These are phyloP conservation scores for Actinostola sp. DNA, from an alignment of 92 coral and sea anemone species.

Conservation along the genomic window DNA sequence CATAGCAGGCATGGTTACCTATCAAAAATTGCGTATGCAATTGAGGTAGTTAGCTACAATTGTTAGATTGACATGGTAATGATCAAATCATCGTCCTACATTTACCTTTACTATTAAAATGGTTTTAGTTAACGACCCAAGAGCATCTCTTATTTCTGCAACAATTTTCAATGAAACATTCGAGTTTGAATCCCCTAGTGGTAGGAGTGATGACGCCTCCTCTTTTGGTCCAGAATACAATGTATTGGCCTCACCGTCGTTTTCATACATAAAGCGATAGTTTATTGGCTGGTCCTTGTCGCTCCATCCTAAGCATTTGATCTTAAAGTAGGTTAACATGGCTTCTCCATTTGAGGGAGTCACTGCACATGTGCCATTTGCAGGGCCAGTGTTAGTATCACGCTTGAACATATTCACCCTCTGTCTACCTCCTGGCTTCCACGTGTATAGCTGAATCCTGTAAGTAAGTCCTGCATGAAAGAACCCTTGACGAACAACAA, in stretches of 20 bases:
- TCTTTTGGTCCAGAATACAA: conserved; percentile 22
- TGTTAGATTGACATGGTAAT: not conserved
- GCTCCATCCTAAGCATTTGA: conserved; percentile 67
- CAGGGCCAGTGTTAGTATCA: conserved; percentile 50
- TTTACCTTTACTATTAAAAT: conserved; percentile 16
- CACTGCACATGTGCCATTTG: conserved; percentile 54
- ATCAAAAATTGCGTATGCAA: not conserved
- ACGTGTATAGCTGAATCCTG: conserved; percentile 5
- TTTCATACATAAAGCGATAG: conserved; percentile 59
- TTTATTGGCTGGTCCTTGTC: conserved; percentile 68
- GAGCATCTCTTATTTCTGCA: conserved; percentile 5
- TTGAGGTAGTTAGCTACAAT: not conserved
- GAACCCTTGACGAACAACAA: conserved; percentile 13
- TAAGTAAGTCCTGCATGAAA: conserved; percentile 9
- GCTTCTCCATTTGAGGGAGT: conserved; percentile 57
- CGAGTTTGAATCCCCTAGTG: conserved; percentile 13
- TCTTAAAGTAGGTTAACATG: conserved; percentile 52
- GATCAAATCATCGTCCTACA: too few relatives aligned
- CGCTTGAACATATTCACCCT: conserved; percentile 1
- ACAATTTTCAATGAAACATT: conserved; percentile 5
- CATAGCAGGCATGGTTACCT: conserved; percentile 25
- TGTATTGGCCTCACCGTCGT: conserved; percentile 1
- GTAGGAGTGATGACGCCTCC: conserved; percentile 12
- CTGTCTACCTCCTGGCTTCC: conserved; percentile 43
- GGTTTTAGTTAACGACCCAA: conserved; percentile 6